Evolutionary conservation across 2,113 vertebrate species (phyloP), one percentile per base, ranked within the genome.

Genomic region (Zootoca vivipara): DNA sequence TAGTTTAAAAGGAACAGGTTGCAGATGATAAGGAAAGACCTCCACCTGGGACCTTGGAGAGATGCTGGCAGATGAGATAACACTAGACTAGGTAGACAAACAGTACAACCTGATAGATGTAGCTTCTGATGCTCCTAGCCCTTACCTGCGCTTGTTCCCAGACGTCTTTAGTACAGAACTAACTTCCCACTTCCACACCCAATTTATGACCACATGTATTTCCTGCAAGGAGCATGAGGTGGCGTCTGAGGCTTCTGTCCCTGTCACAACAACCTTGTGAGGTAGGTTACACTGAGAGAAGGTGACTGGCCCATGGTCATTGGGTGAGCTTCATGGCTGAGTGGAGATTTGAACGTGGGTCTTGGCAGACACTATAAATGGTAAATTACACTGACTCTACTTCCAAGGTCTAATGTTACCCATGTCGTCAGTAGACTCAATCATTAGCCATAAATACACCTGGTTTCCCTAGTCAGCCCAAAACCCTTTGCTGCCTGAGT

Each of bases 401-500:
- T 15, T 67, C 22, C 2, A 5, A 15, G 30, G 73, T 3, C 52
- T n/a, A 73, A 85, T 42, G 22, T 4, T n/a, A 81, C 2, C 30
- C 64, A 3, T 1, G 24, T 42, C 24, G 24, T 28, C 2, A 7
- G 1, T 83, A 15, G 24, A 2, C 0, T 78, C 0, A 0, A 82
- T 65, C 74, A 42, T 15, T 30, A 90, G 38, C 18, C 33, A 72
- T 24, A 85, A 78, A 84, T 40, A 0, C 83, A 5, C 18, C 79
- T 42, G 42, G 22, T 26, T 5, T 35, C 72, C n/a, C 13, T 3
- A 33, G 33, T 16, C 1, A 3, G 72, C 33, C 18, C n/a, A 20
- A 73, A 33, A 33, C 72, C 33, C 35, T 73, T 33, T 73, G 3
- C 30, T 10, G 9, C 7, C 20, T 3, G 16, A 20, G 40, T 9